Percentiles rank a stretch among this genome's conserved stretches.
These are phyloP conservation scores for Holothuria leucospilota DNA, from an alignment of 53 echinoderm and acorn worm genomes.

Conservation along the genomic window DNA sequence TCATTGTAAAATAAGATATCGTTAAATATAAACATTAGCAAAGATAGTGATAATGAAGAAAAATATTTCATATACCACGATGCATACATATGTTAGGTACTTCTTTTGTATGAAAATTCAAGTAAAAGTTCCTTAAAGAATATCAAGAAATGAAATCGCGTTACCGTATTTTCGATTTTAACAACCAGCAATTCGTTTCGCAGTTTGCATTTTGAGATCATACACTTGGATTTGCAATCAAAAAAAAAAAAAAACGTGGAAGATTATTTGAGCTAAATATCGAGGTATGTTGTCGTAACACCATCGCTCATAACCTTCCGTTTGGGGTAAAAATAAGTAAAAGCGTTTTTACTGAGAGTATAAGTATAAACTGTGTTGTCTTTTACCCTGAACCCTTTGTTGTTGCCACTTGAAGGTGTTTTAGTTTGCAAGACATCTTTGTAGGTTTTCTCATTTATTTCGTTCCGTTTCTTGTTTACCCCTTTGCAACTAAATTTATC, in stretches of 20 bases:
- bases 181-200: no score
- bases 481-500: constrained; percentile 81
- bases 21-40: no score
- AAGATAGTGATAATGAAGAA: no score
- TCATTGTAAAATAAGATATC: no score
- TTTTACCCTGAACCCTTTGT: constrained; percentile 52
- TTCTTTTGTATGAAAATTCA: no score
- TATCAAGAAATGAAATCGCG: no score
- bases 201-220: no score
- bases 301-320: constrained; percentile 60
- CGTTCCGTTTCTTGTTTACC: constrained; percentile 62
- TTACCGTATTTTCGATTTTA: no score
- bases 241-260: neutral
- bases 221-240: no score
- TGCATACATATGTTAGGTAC: no score
- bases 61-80: no score
- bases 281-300: constrained; percentile 68
- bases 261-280: constrained; percentile 33
- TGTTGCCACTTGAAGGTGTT: constrained; percentile 19
- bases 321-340: constrained; percentile 71
- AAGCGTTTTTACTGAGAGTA: constrained; percentile 48
- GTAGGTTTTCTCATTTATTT: constrained; percentile 44
- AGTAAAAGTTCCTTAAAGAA: no score
- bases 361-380: constrained; percentile 53
- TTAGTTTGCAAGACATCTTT: constrained; percentile 37